Evolutionary conservation across 64 coral and sea anemone genomes (phyloP).

Genomic region (Montipora capricornis): DNA sequence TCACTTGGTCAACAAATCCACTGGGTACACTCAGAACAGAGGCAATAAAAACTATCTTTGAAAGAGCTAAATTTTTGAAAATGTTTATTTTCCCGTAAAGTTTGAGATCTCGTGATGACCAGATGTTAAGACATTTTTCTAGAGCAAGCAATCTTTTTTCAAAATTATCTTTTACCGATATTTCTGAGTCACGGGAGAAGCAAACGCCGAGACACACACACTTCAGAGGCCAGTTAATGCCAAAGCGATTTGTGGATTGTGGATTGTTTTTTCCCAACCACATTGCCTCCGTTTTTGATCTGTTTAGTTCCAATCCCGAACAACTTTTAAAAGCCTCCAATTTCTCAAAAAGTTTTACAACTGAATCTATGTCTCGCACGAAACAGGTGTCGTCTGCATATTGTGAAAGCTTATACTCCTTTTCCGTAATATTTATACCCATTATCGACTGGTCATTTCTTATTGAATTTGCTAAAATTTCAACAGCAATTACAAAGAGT

Average conservation of each 20-base stretch:
- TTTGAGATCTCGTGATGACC: no score
- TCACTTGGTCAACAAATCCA: no score
- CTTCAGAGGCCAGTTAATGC: no score
- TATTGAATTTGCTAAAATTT: neutral
- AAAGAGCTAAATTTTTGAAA: no score
- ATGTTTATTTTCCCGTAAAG: no score
- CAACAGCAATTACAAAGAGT: neutral
- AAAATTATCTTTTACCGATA: no score
- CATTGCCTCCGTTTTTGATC: neutral
- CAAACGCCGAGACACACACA: no score
- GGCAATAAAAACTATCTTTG: no score
- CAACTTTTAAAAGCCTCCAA: neutral
- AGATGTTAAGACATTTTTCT: no score
- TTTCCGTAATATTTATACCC: neutral
- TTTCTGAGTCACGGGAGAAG: no score
- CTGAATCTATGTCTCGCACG: neutral
- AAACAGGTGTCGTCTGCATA: neutral
- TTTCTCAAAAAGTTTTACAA: neutral
- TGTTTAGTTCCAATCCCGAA: neutral
- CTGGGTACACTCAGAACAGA: no score
- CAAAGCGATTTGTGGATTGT: neutral
- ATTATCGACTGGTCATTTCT: neutral
- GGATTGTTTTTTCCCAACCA: neutral
- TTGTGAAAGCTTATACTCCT: neutral
- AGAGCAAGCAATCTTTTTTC: no score